phyloP scores from a whole-genome alignment of 2,797 vertebrate genomes.

The Xenopus petersii region DNA sequence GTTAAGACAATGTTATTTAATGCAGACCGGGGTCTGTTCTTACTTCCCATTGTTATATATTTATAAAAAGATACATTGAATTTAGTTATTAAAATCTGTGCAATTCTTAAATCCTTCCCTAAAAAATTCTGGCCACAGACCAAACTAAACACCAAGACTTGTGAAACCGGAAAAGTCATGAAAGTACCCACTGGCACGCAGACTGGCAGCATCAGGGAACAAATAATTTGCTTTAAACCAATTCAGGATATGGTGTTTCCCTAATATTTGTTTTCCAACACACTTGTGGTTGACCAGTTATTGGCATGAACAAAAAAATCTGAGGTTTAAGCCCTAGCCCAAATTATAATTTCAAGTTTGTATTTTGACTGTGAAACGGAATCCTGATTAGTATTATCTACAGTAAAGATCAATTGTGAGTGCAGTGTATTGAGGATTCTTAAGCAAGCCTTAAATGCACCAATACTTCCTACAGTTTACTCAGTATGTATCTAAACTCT shows the following conservation, averaged over 20 bases:
- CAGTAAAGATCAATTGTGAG: too few species aligned
- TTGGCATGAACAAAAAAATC: not conserved
- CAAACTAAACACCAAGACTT: not conserved
- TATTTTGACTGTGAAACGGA: not conserved
- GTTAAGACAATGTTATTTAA: too few species aligned
- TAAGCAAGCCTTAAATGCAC: too few species aligned
- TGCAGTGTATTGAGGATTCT: too few species aligned
- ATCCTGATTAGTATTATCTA: too few species aligned
- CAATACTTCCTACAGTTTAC: too few species aligned
- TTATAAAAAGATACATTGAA: not conserved
- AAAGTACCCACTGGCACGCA: not conserved
- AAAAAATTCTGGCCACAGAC: not conserved
- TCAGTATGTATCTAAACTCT: too few species aligned
- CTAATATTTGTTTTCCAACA: slow-evolving; percentile 10
- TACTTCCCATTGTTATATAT: not conserved
- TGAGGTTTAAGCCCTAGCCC: not conserved
- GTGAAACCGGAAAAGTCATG: not conserved
- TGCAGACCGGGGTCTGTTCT: too few species aligned
- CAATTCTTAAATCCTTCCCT: not conserved
- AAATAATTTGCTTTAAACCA: rapidly evolving
- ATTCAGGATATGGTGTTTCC: slow-evolving; percentile 1
- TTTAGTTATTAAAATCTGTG: not conserved
- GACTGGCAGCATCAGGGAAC: not conserved
- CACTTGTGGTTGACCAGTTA: not conserved
- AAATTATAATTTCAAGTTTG: not conserved